Base-by-base conservation (phyloP, 2,113 vertebrate genomes). In the Brachyhypopomus occidentalis region DNA sequence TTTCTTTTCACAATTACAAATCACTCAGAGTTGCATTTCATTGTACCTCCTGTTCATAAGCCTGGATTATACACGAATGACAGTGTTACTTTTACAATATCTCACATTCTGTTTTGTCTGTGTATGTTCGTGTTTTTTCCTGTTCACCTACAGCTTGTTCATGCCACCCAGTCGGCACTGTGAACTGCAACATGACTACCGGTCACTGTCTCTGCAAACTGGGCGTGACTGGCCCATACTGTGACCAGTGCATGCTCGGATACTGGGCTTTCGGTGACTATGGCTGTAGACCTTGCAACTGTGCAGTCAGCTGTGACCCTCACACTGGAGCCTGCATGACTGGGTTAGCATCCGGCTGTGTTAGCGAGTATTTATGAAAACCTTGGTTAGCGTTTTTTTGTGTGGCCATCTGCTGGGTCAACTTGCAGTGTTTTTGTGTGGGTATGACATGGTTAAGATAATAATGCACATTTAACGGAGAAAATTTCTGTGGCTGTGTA, bases 161-260 rank as follows among this genome's bases (percentile, higher is more conserved):
- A 90, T 99, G 97, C 88, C 94, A 99, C 84, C 95, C 94, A 0
- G 36, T 94, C 87, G 98, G 98, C 82, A 96, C 97, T 0, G 90
- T 95, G 48, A 5, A 80, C 60, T 99, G 97, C 41, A 96, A 98
- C 86, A 94, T 96, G 72, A 91, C 92, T 88, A 96, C 94, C 0
- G 96, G 98, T 0, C 94, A 97, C 89, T 99, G 98, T 56, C 91
- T 96, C 87, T 99, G 98, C 88, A 98, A 98, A 87, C 96, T 96
- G 0, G 98, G 98, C 0, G 95, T 99, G 56, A 94, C 95, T 0
- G 96, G 96, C n/a, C 92, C 92, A 19, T 92, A 83, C 63, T 98
- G 98, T 1, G 95, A 98, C 92, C 93, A 85, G 83, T 99, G 98
- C 84, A 95, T 98, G 89, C 94, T 96, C 9, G 96, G 98, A 74